Evolutionary conservation across 1,140 invertebrate genomes (phyloP), one percentile per base, ranked within the genome.

Genomic region (Amphibalanus amphitrite): DNA sequence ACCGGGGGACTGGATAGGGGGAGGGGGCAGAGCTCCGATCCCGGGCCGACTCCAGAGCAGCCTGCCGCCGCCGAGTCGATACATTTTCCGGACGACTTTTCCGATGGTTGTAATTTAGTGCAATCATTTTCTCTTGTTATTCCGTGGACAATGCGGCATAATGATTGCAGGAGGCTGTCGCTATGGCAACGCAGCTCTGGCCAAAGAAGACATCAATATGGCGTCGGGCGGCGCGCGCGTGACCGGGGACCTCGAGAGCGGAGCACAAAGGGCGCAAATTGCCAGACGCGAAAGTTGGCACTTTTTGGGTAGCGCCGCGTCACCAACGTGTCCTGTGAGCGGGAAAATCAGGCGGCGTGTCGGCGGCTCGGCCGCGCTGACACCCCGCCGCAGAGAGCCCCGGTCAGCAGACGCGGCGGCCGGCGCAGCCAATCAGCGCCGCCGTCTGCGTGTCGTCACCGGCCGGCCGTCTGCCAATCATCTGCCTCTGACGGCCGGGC

Each of bases 51-150:
- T n/a, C n/a, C n/a, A n/a, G n/a, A n/a, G n/a, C n/a, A n/a, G n/a
- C 33, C 15, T 23, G 10, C 10, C 10, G 1, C 47, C n/a, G 47
- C 47, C 47, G 47, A 23, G 47, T 59, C 47, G 47, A 59, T 59
- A 59, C 33, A 59, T 6, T 59, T 59, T 59, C 47, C 47, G 23
- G 47, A 13, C 47, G 47, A 59, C 47, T 59, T 59, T 59, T 59
- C 47, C 47, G 47, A 59, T 59, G 47, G 47, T 20, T 59, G 47
- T 59, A 59, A 59, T 59, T 59, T 59, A 59, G 10, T 59, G 47
- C 47, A 59, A 59, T 59, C 47, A 59, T 59, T 59, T 59, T 59
- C 47, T 59, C 47, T 59, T 59, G 47, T 59, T 59, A 23, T 59
- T 59, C 47, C 13, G 13, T 8, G 47, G 47, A 59, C 47, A 59